Evolutionary conservation across 2,113 vertebrate genomes (phyloP), one percentile per base, ranked within the genome.

Genomic region (Hippocampus comes): DNA sequence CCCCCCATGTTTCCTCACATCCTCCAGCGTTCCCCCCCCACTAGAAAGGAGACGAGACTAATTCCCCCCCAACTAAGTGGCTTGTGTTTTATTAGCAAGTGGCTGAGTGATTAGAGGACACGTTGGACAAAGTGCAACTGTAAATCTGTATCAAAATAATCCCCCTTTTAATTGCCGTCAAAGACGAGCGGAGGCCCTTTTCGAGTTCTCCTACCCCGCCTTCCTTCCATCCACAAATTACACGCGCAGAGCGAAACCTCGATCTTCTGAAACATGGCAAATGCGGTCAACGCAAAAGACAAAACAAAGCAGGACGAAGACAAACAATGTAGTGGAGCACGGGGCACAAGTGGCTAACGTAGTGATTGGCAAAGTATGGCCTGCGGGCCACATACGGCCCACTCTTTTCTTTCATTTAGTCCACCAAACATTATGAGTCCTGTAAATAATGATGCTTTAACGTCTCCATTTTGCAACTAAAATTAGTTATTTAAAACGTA

Each of bases 31-130:
- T 5, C 53, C 18, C 9, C 25, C 25, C 21, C 21, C 21, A 73
- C 77, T 82, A 79, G 82, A 88, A 88, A 59, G 70, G 74, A 89
- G 87, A 89, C 78, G 71, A 76, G 84, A 76, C 87, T 90, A 89
- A 91, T 90, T 89, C 85, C 64, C 84, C 5, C 43, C 83, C 71
- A 75, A 67, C 77, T 89, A 90, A 92, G 87, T 81, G 78, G 82
- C 90, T 91, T 90, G 82, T 84, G 86, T 92, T 91, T 88, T 91
- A 89, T 89, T 89, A 90, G 85, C 74, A 73, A 72, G 59, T 20
- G 74, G 81, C 73, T 78, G 78, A 82, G 83, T 89, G 89, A 90
- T 89, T 89, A 90, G 87, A 89, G 81, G 74, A 84, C 69, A 49
- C 68, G 68, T 77, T 81, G 77, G 84, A 90, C 69, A 86, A 86